A percentile compares a stretch with the other conserved stretches of the same genome.
phyloP scores from a whole-genome alignment of 2,113 vertebrate genomes.

The Prochilodus magdalenae region DNA sequence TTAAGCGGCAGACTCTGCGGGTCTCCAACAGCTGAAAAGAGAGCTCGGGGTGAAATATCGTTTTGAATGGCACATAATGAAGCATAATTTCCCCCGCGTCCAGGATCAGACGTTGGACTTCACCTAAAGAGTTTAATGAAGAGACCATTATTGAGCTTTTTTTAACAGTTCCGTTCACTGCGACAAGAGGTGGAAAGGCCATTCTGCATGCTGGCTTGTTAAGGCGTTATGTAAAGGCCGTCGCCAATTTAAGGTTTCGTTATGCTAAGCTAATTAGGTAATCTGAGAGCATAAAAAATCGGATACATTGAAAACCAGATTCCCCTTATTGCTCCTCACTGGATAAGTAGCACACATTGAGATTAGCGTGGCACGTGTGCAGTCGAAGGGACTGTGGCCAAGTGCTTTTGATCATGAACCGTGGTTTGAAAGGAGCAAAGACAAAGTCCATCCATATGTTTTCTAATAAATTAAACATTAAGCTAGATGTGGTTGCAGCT shows the following conservation, averaged over 20 bases:
- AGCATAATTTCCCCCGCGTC: background rate
- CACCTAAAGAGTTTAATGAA: slow-evolving; percentile 8
- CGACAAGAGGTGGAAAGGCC: slow-evolving; percentile 2
- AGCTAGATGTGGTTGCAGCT: too few relatives aligned
- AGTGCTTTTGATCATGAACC: too few relatives aligned
- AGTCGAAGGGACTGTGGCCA: too few relatives aligned
- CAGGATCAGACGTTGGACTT: slow-evolving; percentile 9
- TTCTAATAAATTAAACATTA: too few relatives aligned
- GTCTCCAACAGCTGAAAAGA: background rate
- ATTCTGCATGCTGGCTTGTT: background rate
- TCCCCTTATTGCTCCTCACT: background rate
- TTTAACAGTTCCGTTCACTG: background rate
- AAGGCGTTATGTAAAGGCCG: slow-evolving; percentile 6
- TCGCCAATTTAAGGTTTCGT: background rate
- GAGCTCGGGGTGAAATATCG: background rate
- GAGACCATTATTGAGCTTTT: background rate
- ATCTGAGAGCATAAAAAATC: background rate
- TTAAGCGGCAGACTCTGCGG: background rate
- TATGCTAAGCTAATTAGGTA: background rate
- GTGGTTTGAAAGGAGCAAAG: too few relatives aligned
- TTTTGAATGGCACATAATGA: slow-evolving; percentile 20
- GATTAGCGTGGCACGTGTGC: too few relatives aligned
- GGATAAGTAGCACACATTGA: too few relatives aligned
- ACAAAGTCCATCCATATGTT: too few relatives aligned
- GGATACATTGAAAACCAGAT: background rate